These are phyloP conservation scores for Entomobrya multifasciata DNA, from an alignment of 2,888 invertebrate genomes.

Conservation along the genomic window DNA sequence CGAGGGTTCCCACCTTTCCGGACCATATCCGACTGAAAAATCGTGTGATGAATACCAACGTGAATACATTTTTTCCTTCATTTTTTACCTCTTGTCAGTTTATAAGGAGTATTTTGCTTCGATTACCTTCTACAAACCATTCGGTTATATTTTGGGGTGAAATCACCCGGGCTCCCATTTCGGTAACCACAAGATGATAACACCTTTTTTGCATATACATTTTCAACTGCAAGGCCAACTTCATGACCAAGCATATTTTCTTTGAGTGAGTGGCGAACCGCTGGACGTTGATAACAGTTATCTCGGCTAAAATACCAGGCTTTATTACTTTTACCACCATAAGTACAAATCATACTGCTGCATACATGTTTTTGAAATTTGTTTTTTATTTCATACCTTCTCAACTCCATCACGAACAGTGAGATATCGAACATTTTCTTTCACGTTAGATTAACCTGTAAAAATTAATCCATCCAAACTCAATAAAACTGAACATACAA, in stretches of 20 bases:
- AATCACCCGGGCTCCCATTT: background rate
- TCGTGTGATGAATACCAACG: background rate
- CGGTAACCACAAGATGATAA: background rate
- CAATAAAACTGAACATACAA: background rate
- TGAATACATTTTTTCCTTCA: background rate
- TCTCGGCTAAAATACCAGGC: no score
- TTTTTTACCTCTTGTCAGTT: background rate
- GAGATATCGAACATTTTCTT: background rate
- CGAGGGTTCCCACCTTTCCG: conserved; percentile 70
- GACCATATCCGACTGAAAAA: conserved; percentile 76
- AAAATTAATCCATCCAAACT: background rate
- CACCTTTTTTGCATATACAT: background rate
- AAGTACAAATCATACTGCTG: no score
- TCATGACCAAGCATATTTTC: no score
- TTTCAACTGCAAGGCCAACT: background rate
- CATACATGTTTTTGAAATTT: no score
- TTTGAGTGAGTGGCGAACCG: no score
- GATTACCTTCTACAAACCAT: background rate
- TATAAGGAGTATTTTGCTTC: background rate
- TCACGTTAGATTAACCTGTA: background rate
- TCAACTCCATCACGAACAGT: no score
- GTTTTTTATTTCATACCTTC: background rate
- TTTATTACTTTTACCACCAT: no score
- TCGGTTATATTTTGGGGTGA: background rate
- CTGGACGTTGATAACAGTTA: no score